Percentiles rank a stretch among this genome's conserved stretches.
Conservation (phyloP, 2,113 vertebrate species). For the Prunella himalayana region DNA sequence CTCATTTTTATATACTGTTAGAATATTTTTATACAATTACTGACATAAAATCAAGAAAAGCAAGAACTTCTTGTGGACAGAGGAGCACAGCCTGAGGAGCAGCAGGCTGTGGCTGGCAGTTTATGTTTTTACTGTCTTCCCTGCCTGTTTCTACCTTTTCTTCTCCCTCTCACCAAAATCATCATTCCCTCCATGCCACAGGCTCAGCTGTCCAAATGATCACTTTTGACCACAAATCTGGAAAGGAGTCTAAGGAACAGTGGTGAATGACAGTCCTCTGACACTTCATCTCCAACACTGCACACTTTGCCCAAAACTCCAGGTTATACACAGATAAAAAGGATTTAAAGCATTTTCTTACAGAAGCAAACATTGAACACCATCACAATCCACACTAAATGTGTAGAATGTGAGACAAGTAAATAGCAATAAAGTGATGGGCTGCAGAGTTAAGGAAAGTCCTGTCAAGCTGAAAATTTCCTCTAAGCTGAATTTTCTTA, state of each 20-base stretch:
- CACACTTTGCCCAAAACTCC: neutral
- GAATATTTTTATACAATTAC: neutral
- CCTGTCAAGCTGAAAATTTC: neutral
- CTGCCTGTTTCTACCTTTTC: neutral
- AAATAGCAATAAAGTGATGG: neutral
- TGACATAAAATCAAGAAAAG: neutral
- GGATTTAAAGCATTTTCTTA: neutral
- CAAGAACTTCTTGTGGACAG: neutral
- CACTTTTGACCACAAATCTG: neutral
- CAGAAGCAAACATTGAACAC: neutral
- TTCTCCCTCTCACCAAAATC: neutral
- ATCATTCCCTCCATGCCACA: neutral
- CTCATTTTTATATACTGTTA: neutral
- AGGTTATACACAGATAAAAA: fast-evolving
- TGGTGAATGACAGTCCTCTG: neutral
- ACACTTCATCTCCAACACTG: neutral
- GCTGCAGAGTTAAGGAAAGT: neutral
- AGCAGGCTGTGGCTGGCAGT: neutral
- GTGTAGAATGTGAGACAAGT: neutral
- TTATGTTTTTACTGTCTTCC: neutral
- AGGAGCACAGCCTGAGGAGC: neutral
- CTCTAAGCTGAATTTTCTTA: neutral
- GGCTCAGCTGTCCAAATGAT: neutral
- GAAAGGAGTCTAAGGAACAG: neutral
- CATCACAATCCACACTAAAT: neutral